Evolutionary conservation across 2,888 invertebrate genomes (phyloP).

Genomic region (Geotrupes spiniger): DNA sequence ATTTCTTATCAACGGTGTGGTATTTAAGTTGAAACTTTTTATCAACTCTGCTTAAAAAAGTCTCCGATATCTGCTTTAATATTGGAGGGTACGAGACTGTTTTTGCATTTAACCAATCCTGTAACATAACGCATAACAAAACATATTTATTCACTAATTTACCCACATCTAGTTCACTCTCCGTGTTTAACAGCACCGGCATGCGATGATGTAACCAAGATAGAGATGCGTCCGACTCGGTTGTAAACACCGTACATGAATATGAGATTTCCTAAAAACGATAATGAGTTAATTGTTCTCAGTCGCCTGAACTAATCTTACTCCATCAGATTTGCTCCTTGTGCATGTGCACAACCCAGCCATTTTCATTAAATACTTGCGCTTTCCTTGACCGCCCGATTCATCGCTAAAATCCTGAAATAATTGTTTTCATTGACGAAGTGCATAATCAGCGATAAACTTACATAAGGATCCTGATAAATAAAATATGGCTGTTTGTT

Average conservation of each 20-base stretch:
- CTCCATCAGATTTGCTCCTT: conserved; percentile 63
- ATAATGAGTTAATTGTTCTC: not conserved
- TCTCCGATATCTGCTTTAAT: conserved; percentile 47
- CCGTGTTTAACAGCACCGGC: conserved; percentile 73
- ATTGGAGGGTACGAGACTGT: conserved; percentile 55
- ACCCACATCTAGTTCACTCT: conserved; percentile 62
- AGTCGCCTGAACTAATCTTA: conserved; percentile 4
- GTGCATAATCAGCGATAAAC: not conserved
- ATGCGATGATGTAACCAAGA: conserved; percentile 76
- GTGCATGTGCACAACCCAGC: conserved; percentile 66
- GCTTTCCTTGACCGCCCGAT: conserved; percentile 58
- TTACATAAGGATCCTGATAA: conserved; percentile 48
- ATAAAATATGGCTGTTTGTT: conserved; percentile 74
- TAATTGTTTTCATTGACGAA: not conserved
- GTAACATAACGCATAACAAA: conserved; percentile 10
- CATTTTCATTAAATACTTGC: conserved; percentile 65
- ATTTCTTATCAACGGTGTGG: conserved; percentile 28
- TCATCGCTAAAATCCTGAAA: conserved; percentile 39
- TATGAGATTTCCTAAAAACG: conserved; percentile 23
- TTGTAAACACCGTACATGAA: conserved; percentile 72
- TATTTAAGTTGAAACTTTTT: conserved; percentile 25
- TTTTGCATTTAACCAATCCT: conserved; percentile 68
- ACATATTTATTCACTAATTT: not conserved
- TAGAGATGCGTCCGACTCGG: conserved; percentile 65
- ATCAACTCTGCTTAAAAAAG: conserved; percentile 33